phyloP scores from a whole-genome alignment of 2,113 vertebrate genomes.

The Natator depressus region DNA sequence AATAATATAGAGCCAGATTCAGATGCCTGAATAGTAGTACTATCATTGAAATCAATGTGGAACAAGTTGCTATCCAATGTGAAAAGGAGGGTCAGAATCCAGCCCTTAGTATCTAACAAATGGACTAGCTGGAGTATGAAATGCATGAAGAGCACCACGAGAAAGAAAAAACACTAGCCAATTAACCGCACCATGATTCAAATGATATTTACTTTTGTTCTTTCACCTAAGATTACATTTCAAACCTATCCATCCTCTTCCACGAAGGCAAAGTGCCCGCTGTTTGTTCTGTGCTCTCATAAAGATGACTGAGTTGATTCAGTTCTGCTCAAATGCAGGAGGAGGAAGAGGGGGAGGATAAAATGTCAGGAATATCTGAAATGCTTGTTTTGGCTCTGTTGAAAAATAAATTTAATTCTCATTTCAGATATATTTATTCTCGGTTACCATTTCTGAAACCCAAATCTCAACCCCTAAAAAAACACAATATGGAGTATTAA shows the following conservation, averaged over 20 bases:
- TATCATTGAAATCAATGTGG: not conserved
- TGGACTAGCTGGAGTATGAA: not conserved
- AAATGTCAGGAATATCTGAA: not conserved
- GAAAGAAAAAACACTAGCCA: not conserved
- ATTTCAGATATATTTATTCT: not conserved
- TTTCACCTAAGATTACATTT: not conserved
- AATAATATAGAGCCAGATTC: not conserved
- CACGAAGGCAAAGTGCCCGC: not conserved
- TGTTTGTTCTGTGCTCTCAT: not conserved
- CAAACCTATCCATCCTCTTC: not conserved
- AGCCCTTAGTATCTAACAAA: not conserved
- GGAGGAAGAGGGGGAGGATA: not conserved
- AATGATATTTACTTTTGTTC: not conserved
- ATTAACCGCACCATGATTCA: not conserved
- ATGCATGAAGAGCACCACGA: not conserved
- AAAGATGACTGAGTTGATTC: not conserved
- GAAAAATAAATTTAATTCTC: conserved; percentile 1
- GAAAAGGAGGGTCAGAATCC: not conserved
- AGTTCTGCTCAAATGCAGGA: not conserved
- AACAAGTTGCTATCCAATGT: not conserved
- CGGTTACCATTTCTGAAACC: not conserved
- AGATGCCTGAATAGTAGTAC: not conserved
- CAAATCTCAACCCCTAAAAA: conserved; percentile 5
- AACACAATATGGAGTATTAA: conserved; percentile 14
- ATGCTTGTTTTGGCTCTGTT: not conserved